A percentile compares a stretch with the other conserved stretches of the same genome.
These are phyloP conservation scores for Bolinopsis microptera DNA, from an alignment of 37 sponge, comb jelly and placozoan genomes.

Conservation along the genomic window DNA sequence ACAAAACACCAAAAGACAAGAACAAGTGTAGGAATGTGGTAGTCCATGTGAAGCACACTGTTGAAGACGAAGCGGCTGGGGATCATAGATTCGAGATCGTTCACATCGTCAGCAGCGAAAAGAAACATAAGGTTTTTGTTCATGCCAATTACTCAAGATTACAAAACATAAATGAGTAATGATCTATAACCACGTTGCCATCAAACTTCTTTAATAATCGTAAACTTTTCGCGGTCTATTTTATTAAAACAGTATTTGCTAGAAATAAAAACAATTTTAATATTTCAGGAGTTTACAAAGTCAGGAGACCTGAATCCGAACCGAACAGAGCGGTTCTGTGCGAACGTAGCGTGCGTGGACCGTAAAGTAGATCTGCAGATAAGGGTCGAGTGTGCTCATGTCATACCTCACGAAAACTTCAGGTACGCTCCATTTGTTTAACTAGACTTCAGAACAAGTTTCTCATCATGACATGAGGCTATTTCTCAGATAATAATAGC, in stretches of 20 bases:
- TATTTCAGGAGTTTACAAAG: slow-evolving; percentile 31
- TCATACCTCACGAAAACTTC: background rate
- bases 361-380: slow-evolving; percentile 47
- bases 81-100: slow-evolving; percentile 6
- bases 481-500: too few relatives aligned
- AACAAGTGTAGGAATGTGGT: slow-evolving; percentile 43
- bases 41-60: background rate
- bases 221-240: too few relatives aligned
- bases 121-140: slow-evolving; percentile 46
- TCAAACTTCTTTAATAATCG: too few relatives aligned
- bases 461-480: too few relatives aligned
- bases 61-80: background rate
- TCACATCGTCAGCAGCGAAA: background rate
- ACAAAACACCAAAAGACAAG: slow-evolving; percentile 37
- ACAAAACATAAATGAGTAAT: too few relatives aligned
- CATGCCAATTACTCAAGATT: background rate
- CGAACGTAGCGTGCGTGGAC: slow-evolving; percentile 27
- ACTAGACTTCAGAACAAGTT: too few relatives aligned
- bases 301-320: slow-evolving; percentile 23
- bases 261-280: too few relatives aligned
- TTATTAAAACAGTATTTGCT: too few relatives aligned
- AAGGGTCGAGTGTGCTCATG: background rate
- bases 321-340: slow-evolving; percentile 40
- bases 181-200: too few relatives aligned
- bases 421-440: background rate